Evolutionary conservation across 2,113 vertebrate genomes (phyloP), one percentile per base, ranked within the genome.

Genomic region (Alaudala cheleensis): DNA sequence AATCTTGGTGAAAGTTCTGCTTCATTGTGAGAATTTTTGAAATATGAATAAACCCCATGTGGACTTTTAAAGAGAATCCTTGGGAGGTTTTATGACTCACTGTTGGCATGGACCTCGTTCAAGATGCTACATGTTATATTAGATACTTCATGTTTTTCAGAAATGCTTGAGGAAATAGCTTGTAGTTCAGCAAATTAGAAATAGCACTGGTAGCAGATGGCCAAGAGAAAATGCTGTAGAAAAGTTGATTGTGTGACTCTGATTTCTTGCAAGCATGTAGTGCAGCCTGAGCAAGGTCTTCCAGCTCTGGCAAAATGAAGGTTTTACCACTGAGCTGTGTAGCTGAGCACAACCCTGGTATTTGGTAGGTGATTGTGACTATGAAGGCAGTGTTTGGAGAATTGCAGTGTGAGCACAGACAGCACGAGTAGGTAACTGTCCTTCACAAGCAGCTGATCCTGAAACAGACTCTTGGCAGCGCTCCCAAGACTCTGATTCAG

Each of bases 131-230:
- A 24, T 66, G 33, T 71, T 96, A 44, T 81, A 89, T 92, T 89
- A 71, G 51, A 81, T 56, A 25, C 19, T 92, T 92, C 56, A 42
- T 42, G 73, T 84, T 91, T 92, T 56, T 89, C 80, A 74, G 84
- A 92, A 86, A 47, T 91, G 87, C 77, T 84, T 58, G 60, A 86
- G 83, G 71, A 95, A 88, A 45, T 92, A 40, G 54, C 77, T 78
- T 92, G 64, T 86, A 57, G 53, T 81, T 81, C 72, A 73, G 31
- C 74, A 90, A 34, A 45, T 86, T 79, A 69, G 81, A 91, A 85
- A 93, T 93, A 94, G 74, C 62, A 49, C 26, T 72, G 45, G 66
- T 85, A 95, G 78, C 88, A 88, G 78, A 93, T 79, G 85, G 88
- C 77, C n/a, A 72, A 64, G 57, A 82, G 49, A 76, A 87, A 76